These are phyloP conservation scores for Apus apus DNA, from an alignment of 2,113 vertebrate genomes.

Conservation along the genomic window DNA sequence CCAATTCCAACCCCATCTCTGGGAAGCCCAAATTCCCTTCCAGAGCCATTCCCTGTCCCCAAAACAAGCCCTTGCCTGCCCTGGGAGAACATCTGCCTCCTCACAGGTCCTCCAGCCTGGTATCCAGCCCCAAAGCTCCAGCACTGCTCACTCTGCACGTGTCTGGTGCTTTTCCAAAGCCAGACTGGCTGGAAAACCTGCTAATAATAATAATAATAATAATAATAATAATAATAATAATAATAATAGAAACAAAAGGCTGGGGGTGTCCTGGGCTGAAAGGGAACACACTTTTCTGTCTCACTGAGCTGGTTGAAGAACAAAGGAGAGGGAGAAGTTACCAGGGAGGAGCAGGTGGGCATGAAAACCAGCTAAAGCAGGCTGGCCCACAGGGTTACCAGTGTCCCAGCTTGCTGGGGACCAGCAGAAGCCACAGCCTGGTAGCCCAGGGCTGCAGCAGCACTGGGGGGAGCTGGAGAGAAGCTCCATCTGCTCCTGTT, in stretches of 20 bases:
- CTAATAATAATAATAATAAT: too few species aligned
- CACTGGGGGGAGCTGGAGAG: rapidly evolving
- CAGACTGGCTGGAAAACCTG: not conserved
- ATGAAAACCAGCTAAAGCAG: not conserved
- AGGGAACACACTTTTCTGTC: not conserved
- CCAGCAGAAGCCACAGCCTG: not conserved
- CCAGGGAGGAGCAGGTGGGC: not conserved
- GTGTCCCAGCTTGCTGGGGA: not conserved
- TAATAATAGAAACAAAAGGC: too few species aligned
- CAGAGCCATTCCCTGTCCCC: not conserved
- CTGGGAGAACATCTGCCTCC: not conserved
- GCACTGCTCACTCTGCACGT: not conserved
- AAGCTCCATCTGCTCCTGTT: not conserved
- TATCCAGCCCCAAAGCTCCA: not conserved
- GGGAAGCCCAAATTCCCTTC: not conserved
- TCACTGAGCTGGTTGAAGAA: not conserved
- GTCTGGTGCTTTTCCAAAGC: not conserved
- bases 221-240: too few species aligned
- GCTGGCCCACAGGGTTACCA: not conserved
- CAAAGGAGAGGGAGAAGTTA: not conserved
- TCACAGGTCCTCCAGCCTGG: not conserved
- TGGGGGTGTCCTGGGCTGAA: not conserved
- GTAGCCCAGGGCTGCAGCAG: not conserved
- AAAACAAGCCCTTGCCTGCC: not conserved
- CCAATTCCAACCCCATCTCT: not conserved